Evolutionary conservation across 1,140 invertebrate genomes (phyloP), one percentile per base, ranked within the genome.

Genomic region (Drosophila nikananu): DNA sequence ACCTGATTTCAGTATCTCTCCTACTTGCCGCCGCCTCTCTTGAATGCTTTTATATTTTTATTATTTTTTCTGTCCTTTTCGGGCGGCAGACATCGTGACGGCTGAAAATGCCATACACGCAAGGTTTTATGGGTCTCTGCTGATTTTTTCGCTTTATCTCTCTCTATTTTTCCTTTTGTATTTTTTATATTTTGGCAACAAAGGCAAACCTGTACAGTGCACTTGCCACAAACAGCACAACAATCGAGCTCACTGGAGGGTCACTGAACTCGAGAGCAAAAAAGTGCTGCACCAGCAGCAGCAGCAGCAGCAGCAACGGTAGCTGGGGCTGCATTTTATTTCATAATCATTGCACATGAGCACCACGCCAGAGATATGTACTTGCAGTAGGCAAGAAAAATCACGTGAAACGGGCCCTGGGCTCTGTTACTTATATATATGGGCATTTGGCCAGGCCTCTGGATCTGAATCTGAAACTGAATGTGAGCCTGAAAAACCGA

Each of bases 171-270:
- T 55, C 27, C 30, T 41, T 49, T 21, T 60, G 30, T 60, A 44
- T 80, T 27, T 58, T 55, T 39, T 21, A 3, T 75, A 66, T 83
- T 83, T 86, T 89, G 84, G 81, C 86, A 81, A 70, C 86, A 89
- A 89, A 70, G 82, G 71, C 84, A 89, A 89, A 89, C 81, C 81
- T 86, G 86, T 89, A 86, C 74, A 73, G 46, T 90, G 79, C 86
- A 89, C 86, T 89, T 89, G 86, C 86, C 86, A 90, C 86, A 89
- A 78, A 41, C 76, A 55, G 73, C 48, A 60, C 48, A 76, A 70
- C 67, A 84, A 72, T 76, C 79, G 46, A 58, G 77, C 77, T 79
- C 44, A 71, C 46, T 51, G 39, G 59, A 39, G 62, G 84, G 68
- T 89, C 84, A 89, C 58, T 90, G 84, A 89, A 89, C 84, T 39